Conservation (phyloP, 2,797 vertebrate genomes). For the Anguilla megastoma region DNA sequence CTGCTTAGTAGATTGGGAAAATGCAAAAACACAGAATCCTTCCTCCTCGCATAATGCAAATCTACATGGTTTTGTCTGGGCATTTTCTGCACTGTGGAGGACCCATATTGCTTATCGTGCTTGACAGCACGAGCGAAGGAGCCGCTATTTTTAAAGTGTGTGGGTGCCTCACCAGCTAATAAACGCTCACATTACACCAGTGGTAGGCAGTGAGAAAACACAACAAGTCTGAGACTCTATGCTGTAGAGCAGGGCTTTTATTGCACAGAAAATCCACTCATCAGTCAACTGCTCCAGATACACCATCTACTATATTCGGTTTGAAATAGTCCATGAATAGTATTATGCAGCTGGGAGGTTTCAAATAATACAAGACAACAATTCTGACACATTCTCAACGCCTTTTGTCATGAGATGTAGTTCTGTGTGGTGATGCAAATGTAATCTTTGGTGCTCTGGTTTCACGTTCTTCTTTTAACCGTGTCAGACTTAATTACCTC, state of each 20-base stretch:
- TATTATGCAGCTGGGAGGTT: slow-evolving; percentile 33
- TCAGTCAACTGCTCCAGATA: slow-evolving; percentile 29
- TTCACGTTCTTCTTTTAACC: slow-evolving; percentile 18
- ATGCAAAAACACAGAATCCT: slow-evolving; percentile 9
- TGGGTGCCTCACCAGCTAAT: slow-evolving; percentile 73
- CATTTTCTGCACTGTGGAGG: slow-evolving; percentile 65
- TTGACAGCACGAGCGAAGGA: slow-evolving; percentile 71
- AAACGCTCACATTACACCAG: slow-evolving; percentile 60
- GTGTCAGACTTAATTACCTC: slow-evolving; percentile 42
- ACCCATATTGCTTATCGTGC: slow-evolving; percentile 66
- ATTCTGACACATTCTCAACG: slow-evolving; percentile 47
- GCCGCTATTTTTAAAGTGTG: slow-evolving; percentile 76
- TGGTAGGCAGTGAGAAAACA: slow-evolving; percentile 27
- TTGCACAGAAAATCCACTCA: slow-evolving; percentile 45
- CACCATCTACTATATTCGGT: slow-evolving; percentile 54
- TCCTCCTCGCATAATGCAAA: slow-evolving; percentile 40
- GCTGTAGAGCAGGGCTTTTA: slow-evolving; percentile 45
- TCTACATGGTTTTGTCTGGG: slow-evolving; percentile 65
- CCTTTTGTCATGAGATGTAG: slow-evolving; percentile 57
- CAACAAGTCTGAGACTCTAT: slow-evolving; percentile 25
- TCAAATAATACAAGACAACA: slow-evolving; percentile 41
- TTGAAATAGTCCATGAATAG: slow-evolving; percentile 60
- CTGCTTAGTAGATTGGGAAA: slow-evolving; percentile 35
- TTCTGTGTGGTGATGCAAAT: slow-evolving; percentile 45
- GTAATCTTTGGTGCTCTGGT: slow-evolving; percentile 2